These are phyloP conservation scores for Ochropacha duplaris DNA, from an alignment of 2,888 invertebrate species.

Conservation along the genomic window DNA sequence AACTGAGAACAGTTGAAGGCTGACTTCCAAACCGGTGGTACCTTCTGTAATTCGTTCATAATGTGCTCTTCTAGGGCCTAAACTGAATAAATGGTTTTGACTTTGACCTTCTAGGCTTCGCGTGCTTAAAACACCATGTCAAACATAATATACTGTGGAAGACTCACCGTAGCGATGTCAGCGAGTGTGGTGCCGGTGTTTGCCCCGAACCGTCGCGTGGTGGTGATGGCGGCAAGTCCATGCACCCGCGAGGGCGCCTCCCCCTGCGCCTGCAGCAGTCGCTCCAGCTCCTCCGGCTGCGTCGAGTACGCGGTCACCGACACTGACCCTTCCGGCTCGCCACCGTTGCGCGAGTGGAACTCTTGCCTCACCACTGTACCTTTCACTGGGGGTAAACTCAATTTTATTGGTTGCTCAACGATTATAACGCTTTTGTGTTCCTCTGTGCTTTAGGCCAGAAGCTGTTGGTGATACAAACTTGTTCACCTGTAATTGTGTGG, in stretches of 20 bases:
- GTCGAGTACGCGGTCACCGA: slow-evolving; percentile 88
- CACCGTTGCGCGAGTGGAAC: slow-evolving; percentile 87
- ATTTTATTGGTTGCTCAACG: background rate
- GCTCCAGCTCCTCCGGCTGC: slow-evolving; percentile 82
- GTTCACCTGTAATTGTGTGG: too few relatives aligned
- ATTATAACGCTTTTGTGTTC: background rate
- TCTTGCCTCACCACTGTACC: slow-evolving; percentile 87
- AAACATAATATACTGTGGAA: too few relatives aligned
- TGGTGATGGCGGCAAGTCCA: slow-evolving; percentile 76
- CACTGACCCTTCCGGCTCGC: slow-evolving; percentile 86
- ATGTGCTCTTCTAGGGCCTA: too few relatives aligned
- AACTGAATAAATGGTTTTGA: too few relatives aligned
- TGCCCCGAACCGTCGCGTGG: slow-evolving; percentile 74
- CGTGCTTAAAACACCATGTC: too few relatives aligned
- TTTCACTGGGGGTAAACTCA: slow-evolving; percentile 80
- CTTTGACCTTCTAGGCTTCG: too few relatives aligned
- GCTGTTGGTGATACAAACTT: too few relatives aligned
- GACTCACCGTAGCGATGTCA: slow-evolving; percentile 60
- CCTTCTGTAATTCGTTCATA: too few relatives aligned
- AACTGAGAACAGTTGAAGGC: too few relatives aligned
- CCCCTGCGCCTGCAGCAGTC: slow-evolving; percentile 65
- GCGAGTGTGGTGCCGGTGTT: slow-evolving; percentile 63
- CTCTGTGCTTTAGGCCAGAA: too few relatives aligned
- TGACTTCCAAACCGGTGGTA: too few relatives aligned
- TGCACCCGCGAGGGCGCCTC: slow-evolving; percentile 70